phyloP scores from a whole-genome alignment of 2,888 invertebrate species.

The Ophioninae sp. region DNA sequence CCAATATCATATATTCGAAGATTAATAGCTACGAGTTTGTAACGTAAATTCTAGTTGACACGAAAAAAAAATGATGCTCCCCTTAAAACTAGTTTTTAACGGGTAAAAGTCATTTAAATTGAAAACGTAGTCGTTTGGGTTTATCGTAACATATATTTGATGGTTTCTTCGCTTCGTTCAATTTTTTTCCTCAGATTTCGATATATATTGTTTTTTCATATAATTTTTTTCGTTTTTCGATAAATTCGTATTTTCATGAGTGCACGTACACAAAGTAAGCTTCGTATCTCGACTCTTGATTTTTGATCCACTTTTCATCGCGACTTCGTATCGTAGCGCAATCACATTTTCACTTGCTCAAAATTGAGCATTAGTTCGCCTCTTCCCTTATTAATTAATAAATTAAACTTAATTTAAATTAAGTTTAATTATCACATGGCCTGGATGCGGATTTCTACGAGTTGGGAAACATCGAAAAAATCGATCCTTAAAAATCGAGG shows the following conservation, averaged over 20 bases:
- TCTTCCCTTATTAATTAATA: background rate
- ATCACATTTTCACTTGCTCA: conserved; percentile 46
- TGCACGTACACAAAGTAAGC: conserved; percentile 1
- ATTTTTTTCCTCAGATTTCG: conserved; percentile 1
- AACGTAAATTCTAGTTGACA: no score
- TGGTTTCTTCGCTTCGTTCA: background rate
- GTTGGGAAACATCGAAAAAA: conserved; percentile 3
- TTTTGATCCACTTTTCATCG: background rate
- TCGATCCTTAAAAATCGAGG: background rate
- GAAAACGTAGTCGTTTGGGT: no score
- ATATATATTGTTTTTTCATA: background rate
- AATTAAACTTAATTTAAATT: background rate
- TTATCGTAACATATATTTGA: background rate
- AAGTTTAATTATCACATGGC: conserved; percentile 54
- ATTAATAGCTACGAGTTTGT: no score
- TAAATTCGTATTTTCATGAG: conserved; percentile 41
- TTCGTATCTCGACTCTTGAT: background rate
- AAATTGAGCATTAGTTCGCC: background rate
- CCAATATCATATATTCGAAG: no score
- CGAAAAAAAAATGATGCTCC: no score
- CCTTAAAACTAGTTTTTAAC: no score
- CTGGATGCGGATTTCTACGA: conserved; percentile 4
- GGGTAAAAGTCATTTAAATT: no score
- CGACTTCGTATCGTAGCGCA: background rate
- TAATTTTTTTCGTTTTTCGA: background rate